phyloP scores from a whole-genome alignment of 2,113 vertebrate species.

The Oreamnos americanus region DNA sequence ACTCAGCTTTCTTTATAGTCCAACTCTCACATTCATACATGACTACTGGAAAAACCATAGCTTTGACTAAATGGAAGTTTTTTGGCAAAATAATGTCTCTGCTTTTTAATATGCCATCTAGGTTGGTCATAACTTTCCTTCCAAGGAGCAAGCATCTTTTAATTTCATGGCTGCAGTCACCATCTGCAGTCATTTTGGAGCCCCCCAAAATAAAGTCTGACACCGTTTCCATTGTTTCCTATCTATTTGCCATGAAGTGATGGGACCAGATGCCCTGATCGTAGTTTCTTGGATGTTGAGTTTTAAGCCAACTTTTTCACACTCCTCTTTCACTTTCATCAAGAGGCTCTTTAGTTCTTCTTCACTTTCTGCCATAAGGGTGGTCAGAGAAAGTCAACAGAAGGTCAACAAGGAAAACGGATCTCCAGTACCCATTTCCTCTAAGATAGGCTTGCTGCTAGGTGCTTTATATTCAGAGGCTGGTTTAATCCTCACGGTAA shows the following conservation, averaged over 20 bases:
- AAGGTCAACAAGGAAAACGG: neutral
- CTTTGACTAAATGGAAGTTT: neutral
- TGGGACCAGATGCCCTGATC: neutral
- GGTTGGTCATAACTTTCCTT: neutral
- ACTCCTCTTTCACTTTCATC: neutral
- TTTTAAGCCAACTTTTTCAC: neutral
- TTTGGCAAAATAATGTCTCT: neutral
- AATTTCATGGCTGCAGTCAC: neutral
- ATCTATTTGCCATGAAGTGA: neutral
- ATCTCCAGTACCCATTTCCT: neutral
- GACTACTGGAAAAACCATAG: neutral
- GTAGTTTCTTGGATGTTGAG: neutral
- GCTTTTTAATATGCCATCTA: neutral
- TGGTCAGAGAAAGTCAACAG: neutral
- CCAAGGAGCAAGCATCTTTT: neutral
- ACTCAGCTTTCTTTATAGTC: neutral
- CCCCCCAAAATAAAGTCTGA: neutral
- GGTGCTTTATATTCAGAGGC: neutral
- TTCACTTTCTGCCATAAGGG: neutral
- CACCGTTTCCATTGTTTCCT: neutral
- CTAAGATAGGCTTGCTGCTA: neutral
- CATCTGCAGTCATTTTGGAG: neutral
- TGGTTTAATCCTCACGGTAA: neutral
- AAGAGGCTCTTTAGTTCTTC: neutral
- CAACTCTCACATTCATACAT: neutral